These are phyloP conservation scores for Aphelocoma californica DNA, from an alignment of 2,797 vertebrate species.

Conservation along the genomic window DNA sequence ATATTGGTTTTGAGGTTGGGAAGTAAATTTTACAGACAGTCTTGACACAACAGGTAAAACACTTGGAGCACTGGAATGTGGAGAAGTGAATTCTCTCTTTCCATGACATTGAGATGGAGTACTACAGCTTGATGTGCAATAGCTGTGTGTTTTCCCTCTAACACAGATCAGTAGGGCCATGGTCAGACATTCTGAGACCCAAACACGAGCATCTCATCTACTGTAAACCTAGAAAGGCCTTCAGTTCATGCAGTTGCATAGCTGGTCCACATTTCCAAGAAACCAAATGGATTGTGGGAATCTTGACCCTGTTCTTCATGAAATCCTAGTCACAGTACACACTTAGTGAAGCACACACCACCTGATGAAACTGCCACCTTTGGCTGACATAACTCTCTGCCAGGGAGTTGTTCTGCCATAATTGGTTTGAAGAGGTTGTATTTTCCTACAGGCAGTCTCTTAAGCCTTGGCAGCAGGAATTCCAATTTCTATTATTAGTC, in stretches of 20 bases:
- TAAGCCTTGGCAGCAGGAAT: background rate
- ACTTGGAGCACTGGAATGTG: rapidly evolving
- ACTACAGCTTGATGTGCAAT: background rate
- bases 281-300: background rate
- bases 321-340: background rate
- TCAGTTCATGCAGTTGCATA: background rate
- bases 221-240: background rate
- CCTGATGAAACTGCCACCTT: background rate
- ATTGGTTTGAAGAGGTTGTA: background rate
- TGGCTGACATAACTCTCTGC: background rate
- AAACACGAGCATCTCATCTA: background rate
- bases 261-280: background rate
- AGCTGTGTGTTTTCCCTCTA: background rate
- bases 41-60: background rate
- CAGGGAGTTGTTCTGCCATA: background rate
- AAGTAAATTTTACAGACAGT: background rate
- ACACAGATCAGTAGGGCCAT: background rate
- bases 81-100: background rate
- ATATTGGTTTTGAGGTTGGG: background rate
- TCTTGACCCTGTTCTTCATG: background rate
- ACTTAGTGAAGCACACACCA: background rate
- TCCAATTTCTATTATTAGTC: background rate
- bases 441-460: background rate
- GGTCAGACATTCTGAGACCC: background rate
- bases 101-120: background rate